A percentile compares a stretch with the other conserved stretches of the same genome.
Evolutionary conservation across 2,113 vertebrate genomes (phyloP).

Genomic region (Climacteris rufus): DNA sequence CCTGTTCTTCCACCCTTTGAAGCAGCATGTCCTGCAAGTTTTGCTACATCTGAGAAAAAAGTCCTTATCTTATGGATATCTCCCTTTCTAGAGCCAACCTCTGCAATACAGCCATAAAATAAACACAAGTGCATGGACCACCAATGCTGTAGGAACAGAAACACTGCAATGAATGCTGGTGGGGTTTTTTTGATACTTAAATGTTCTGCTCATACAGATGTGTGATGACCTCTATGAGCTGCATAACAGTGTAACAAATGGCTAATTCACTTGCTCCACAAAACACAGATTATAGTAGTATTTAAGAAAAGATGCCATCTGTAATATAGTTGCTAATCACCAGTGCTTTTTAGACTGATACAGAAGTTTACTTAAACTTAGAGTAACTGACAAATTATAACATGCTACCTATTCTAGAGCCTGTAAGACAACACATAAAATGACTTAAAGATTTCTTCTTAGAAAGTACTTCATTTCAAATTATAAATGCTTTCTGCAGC

Average conservation of each 20-base stretch:
- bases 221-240: not conserved
- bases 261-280: not conserved
- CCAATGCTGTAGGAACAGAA: not conserved
- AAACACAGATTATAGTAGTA: not conserved
- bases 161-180: not conserved
- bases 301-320: constrained; percentile 7
- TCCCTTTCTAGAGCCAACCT: not conserved
- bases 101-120: not conserved
- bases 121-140: fast-evolving
- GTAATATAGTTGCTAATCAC: not conserved
- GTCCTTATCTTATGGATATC: not conserved
- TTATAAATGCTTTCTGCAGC: not conserved
- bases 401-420: not conserved
- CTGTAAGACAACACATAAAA: not conserved
- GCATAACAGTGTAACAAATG: not conserved
- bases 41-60: not conserved
- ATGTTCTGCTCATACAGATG: not conserved
- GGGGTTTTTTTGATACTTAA: not conserved
- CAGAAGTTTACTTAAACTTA: not conserved
- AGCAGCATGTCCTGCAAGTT: not conserved
- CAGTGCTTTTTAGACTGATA: not conserved
- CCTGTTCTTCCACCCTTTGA: not conserved
- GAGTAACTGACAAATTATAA: not conserved
- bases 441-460: not conserved
- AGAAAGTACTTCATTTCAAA: not conserved